Percentiles rank a stretch among this genome's conserved stretches.
Conservation (phyloP, 2,888 invertebrate species). For the Allolobophora icterica region DNA sequence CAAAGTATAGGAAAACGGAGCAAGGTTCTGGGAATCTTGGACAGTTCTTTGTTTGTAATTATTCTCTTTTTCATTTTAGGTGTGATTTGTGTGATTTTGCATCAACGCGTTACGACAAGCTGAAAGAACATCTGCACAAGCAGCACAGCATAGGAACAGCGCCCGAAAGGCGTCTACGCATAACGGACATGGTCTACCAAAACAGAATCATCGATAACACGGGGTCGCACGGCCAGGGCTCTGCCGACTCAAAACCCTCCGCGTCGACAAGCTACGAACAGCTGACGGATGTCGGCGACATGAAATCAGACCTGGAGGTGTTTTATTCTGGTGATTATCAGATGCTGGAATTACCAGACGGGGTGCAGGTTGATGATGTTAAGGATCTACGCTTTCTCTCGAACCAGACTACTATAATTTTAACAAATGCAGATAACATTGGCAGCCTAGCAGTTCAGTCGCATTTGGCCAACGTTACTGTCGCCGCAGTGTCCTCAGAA, state of each 20-base stretch:
- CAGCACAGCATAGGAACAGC: conserved; percentile 59
- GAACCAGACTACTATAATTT: neutral
- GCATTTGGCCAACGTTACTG: neutral
- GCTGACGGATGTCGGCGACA: neutral
- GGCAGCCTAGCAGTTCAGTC: neutral
- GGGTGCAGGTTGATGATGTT: conserved; percentile 23
- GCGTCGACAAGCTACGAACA: neutral
- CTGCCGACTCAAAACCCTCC: neutral
- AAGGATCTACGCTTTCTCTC: neutral
- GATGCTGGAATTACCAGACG: neutral
- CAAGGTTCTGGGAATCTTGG: neutral
- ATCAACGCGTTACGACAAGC: conserved; percentile 69
- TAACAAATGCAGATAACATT: neutral
- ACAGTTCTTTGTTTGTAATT: too few relatives aligned
- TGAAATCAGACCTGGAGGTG: conserved; percentile 14
- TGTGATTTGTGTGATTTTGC: conserved; percentile 67
- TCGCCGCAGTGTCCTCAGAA: neutral
- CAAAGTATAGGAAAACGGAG: neutral
- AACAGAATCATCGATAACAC: neutral
- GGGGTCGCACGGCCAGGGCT: neutral
- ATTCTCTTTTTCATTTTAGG: conserved; percentile 43
- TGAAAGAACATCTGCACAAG: conserved; percentile 68
- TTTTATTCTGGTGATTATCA: conserved; percentile 8
- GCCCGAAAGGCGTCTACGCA: conserved; percentile 52
- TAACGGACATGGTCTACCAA: conserved; percentile 44